Conservation (phyloP, 2,888 invertebrate species). For the Cantharis lateralis region DNA sequence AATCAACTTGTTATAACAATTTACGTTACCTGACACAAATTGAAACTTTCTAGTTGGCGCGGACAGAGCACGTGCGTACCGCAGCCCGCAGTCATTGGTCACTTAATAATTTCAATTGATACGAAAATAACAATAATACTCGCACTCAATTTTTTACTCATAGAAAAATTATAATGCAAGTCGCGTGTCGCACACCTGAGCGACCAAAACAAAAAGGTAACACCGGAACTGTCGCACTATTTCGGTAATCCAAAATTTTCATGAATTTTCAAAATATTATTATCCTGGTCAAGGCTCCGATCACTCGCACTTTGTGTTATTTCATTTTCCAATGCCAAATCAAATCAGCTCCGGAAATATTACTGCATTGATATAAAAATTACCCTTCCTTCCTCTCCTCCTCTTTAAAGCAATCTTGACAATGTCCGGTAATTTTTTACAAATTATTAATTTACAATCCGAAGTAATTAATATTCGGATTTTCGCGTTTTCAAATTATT, state of each 20-base stretch:
- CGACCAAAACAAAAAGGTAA: not conserved
- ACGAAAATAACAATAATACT: not conserved
- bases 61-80: constrained; percentile 26
- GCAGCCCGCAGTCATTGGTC: not conserved
- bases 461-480: too few relatives aligned
- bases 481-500: too few relatives aligned
- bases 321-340: too few relatives aligned
- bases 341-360: too few relatives aligned
- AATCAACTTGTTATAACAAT: constrained; percentile 32
- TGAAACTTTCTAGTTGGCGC: constrained; percentile 37
- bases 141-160: not conserved
- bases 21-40: constrained; percentile 32
- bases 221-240: not conserved
- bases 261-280: too few relatives aligned
- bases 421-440: too few relatives aligned
- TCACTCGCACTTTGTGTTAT: too few relatives aligned
- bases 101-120: not conserved
- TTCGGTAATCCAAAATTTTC: not conserved
- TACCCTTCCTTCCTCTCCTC: too few relatives aligned
- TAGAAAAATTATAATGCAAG: not conserved
- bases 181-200: not conserved
- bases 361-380: too few relatives aligned
- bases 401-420: too few relatives aligned
- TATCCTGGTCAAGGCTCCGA: too few relatives aligned
- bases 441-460: too few relatives aligned